Base-by-base conservation (phyloP, 2,888 invertebrate species). In the Netelia inedita region DNA sequence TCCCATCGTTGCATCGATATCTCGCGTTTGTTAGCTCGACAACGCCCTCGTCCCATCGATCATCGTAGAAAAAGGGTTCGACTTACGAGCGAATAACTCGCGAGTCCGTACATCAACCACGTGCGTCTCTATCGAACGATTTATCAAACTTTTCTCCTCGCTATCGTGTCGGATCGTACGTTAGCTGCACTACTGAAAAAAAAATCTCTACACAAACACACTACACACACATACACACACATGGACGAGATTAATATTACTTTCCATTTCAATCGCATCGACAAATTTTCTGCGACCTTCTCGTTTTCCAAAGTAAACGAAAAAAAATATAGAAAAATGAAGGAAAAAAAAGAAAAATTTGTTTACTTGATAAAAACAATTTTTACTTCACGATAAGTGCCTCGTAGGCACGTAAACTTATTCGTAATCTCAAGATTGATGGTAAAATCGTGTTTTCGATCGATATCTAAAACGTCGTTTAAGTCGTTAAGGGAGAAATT, bases 41-140 rank as follows among this genome's bases (percentile, higher is more conserved):
- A 72, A 79, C 74, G 69, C 85, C 82, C 79, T 82, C 71, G 53
- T 79, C 69, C 23, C 79, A 85, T 85, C 82, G 50, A 82, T 85
- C 82, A 83, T 65, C 16, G 10, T 21, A 46, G 23, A 28, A 78
- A 68, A 66, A 57, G n/a, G 69, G 61, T 43, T 69, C 28, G 61
- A 75, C 19, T 65, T 65, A 55, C 69, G 16, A 63, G 61, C 66
- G 73, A 76, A n/a, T n/a, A n/a, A 61, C 72, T 61, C 53, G 59
- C n/a, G 8, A 28, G 28, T 28, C 5, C 28, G 21, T 59, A 46
- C 50, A 50, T 53, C 69, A 68, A 41, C 35, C 83, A 75, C 75
- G 79, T 83, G 79, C 75, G 83, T 71, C 53, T 74, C 61, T 46
- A 50, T 50, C 63, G 46, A 50, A 21, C n/a, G 16, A 75, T 55